These are phyloP conservation scores for Blastomussa wellsi DNA, from an alignment of 92 coral and sea anemone genomes.

Conservation along the genomic window DNA sequence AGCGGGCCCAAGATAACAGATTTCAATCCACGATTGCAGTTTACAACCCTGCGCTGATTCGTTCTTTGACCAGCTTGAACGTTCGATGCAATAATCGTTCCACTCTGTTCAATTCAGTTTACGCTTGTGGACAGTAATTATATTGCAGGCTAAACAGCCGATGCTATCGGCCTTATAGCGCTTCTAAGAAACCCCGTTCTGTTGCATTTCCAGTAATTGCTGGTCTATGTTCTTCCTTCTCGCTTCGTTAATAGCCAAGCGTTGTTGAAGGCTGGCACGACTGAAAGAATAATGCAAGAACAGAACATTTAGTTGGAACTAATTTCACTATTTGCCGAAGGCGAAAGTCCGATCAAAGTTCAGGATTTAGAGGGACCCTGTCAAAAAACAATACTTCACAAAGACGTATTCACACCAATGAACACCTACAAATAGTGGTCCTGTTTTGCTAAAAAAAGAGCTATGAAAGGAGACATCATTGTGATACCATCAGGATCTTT, in stretches of 20 bases:
- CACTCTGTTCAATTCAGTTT: neutral
- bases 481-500: too few relatives aligned
- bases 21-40: neutral
- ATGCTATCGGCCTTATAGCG: too few relatives aligned
- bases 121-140: neutral
- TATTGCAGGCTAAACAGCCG: neutral
- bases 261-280: constrained; percentile 89
- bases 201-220: constrained; percentile 76
- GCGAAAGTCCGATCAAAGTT: too few relatives aligned
- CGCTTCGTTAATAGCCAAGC: constrained; percentile 77
- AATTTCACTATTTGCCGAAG: too few relatives aligned
- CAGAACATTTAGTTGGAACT: neutral
- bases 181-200: constrained; percentile 31
- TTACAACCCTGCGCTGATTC: neutral
- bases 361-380: too few relatives aligned
- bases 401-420: too few relatives aligned
- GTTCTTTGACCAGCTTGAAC: neutral
- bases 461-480: too few relatives aligned
- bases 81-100: neutral
- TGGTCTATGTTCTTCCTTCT: constrained; percentile 79
- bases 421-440: too few relatives aligned
- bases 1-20: neutral
- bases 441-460: too few relatives aligned
- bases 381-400: too few relatives aligned
- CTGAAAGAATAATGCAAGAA: constrained; percentile 38